Conservation (phyloP, 2,888 invertebrate genomes). For the Cremastinae sp. region DNA sequence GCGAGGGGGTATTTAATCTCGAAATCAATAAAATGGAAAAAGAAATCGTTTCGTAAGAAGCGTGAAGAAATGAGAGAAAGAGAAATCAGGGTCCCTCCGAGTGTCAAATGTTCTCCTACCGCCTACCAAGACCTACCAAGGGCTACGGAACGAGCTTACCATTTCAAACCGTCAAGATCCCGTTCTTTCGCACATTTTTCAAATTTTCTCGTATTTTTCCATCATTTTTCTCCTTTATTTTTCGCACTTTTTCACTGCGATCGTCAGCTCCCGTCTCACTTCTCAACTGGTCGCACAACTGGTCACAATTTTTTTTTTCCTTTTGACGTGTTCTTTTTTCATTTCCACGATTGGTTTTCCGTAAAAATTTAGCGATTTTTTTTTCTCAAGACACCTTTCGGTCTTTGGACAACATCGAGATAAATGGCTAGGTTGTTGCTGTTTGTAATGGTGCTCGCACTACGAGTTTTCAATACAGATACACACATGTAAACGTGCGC, state of each 20-base stretch:
- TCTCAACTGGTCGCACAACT: conserved; percentile 44
- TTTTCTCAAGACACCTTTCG: conserved; percentile 61
- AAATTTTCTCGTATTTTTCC: conserved; percentile 19
- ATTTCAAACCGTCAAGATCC: conserved; percentile 80
- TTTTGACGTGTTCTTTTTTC: conserved; percentile 57
- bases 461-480: conserved; percentile 68
- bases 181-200: conserved; percentile 54
- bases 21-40: conserved; percentile 47
- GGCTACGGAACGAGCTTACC: conserved; percentile 81
- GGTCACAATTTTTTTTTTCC: conserved; percentile 16
- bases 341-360: conserved; percentile 54
- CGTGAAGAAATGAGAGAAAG: conserved; percentile 29
- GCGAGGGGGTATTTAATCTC: conserved; percentile 5
- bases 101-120: conserved; percentile 80
- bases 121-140: conserved; percentile 79
- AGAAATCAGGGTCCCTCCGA: conserved; percentile 72
- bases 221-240: conserved; percentile 24
- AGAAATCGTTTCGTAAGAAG: conserved; percentile 54
- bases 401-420: conserved; percentile 70
- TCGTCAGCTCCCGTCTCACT: conserved; percentile 50
- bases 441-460: conserved; percentile 81
- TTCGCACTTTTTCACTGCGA: conserved; percentile 45
- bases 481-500: conserved; percentile 19
- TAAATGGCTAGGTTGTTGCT: conserved; percentile 81
- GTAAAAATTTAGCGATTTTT: conserved; percentile 55